Conservation (phyloP, 2,888 invertebrate genomes). For the Amphipoea lucens region DNA sequence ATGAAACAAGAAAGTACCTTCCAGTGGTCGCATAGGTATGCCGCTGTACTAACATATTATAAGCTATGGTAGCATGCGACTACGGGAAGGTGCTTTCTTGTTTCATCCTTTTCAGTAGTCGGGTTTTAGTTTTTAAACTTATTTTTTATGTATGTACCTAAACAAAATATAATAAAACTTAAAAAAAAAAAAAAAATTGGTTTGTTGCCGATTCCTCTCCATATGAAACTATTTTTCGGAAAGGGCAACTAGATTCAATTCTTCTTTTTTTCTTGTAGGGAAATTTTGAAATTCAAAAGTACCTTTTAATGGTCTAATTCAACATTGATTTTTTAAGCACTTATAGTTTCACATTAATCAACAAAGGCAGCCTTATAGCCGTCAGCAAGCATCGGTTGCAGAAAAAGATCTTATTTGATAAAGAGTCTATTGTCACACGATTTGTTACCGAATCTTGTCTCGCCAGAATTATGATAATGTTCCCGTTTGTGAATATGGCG, state of each 20-base stretch:
- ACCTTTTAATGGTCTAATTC: background rate
- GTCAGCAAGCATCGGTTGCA: conserved; percentile 24
- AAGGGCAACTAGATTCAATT: background rate
- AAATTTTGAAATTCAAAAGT: background rate
- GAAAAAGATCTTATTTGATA: conserved; percentile 31
- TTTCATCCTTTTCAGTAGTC: too few species aligned
- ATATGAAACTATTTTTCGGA: background rate
- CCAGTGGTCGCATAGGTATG: too few species aligned
- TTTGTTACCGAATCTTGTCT: conserved; percentile 46
- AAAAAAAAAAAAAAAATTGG: too few species aligned
- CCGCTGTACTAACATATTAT: too few species aligned
- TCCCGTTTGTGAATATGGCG: conserved; percentile 31
- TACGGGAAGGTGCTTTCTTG: too few species aligned
- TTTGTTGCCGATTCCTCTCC: background rate
- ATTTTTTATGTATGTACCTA: too few species aligned
- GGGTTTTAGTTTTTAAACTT: too few species aligned
- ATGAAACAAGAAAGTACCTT: too few species aligned
- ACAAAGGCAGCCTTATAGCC: background rate
- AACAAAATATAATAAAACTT: too few species aligned
- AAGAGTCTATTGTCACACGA: conserved; percentile 44
- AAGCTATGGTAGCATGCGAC: too few species aligned
- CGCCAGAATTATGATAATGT: conserved; percentile 54
- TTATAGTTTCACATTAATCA: background rate
- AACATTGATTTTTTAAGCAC: background rate
- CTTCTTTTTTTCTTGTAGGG: too few species aligned